phyloP scores from a whole-genome alignment of 2,888 invertebrate genomes.

The Nemotelus nigrinus region DNA sequence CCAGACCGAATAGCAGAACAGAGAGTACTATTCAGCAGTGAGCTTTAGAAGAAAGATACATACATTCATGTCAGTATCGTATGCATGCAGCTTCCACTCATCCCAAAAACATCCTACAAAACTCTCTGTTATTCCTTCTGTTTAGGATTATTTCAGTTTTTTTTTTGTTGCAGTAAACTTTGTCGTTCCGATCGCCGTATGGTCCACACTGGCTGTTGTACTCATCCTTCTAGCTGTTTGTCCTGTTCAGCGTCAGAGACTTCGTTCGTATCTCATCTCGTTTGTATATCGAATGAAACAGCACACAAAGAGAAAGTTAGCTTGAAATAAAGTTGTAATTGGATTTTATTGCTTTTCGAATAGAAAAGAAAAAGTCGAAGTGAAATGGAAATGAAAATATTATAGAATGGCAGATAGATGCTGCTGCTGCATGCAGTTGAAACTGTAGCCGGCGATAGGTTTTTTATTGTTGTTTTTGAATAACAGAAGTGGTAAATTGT shows the following conservation, averaged over 20 bases:
- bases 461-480: no score
- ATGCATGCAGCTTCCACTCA: background rate
- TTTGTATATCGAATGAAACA: constrained; percentile 4
- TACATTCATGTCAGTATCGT: background rate
- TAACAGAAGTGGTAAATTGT: constrained; percentile 15
- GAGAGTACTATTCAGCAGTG: background rate
- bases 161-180: background rate
- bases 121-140: background rate
- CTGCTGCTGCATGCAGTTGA: no score
- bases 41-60: background rate
- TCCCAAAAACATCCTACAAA: background rate
- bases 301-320: constrained; percentile 20
- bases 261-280: background rate
- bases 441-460: no score
- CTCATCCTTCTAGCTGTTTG: no score
- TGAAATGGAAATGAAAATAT: background rate
- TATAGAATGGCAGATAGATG: background rate
- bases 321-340: constrained; percentile 35
- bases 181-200: background rate
- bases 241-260: background rate
- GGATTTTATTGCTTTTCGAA: constrained; percentile 35
- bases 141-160: background rate
- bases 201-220: no score
- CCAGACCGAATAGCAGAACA: background rate
- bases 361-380: background rate